Evolutionary conservation across 2,113 vertebrate genomes (phyloP).

Genomic region (Vulpes lagopus): DNA sequence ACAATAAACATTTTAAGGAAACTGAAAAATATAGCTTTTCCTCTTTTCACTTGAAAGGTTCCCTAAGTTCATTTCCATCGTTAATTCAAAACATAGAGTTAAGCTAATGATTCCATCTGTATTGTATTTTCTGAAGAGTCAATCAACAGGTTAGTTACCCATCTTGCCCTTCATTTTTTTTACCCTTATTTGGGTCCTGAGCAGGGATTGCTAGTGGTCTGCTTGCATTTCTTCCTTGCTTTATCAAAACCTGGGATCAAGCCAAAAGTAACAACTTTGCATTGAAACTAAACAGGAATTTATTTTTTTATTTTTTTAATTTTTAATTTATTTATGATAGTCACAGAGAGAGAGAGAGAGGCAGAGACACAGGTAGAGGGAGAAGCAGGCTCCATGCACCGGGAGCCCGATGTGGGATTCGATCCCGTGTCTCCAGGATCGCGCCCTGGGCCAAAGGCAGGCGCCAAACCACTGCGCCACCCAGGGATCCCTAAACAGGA

Average conservation of each 20-base stretch:
- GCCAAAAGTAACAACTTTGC: not conserved
- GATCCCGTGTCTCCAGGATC: too few relatives aligned
- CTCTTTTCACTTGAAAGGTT: not conserved
- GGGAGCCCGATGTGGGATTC: too few relatives aligned
- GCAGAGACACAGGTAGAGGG: too few relatives aligned
- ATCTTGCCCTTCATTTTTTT: conserved; percentile 24
- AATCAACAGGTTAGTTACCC: conserved; percentile 30
- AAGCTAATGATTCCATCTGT: not conserved
- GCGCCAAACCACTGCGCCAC: too few relatives aligned
- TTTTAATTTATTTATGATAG: too few relatives aligned
- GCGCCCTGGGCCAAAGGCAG: too few relatives aligned
- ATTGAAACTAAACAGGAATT: not conserved
- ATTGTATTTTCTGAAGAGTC: not conserved
- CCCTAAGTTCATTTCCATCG: not conserved
- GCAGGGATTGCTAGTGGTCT: not conserved
- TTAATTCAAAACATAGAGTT: conserved; percentile 5
- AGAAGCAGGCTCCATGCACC: too few relatives aligned
- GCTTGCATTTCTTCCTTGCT: not conserved
- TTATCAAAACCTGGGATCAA: not conserved
- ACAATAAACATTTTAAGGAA: not conserved
- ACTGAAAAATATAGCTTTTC: not conserved
- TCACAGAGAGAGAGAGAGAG: too few relatives aligned
- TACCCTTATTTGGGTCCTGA: not conserved
- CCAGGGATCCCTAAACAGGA: not conserved
- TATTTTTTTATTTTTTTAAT: too few relatives aligned